phyloP scores from a whole-genome alignment of 1,140 invertebrate genomes.

The Meteorus sp. region DNA sequence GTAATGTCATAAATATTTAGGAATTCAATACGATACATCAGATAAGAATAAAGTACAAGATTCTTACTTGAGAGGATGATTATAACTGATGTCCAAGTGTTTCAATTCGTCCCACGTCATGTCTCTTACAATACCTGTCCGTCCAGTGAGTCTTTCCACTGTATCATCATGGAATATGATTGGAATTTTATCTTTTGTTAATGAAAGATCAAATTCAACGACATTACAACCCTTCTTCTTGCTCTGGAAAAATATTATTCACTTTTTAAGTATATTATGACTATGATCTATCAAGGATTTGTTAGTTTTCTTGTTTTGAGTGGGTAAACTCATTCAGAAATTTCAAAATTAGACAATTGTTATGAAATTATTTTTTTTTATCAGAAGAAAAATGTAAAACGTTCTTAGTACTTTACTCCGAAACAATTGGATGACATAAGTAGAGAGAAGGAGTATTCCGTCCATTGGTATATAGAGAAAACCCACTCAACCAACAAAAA shows the following conservation, averaged over 20 bases:
- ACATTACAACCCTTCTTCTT: slow-evolving; percentile 67
- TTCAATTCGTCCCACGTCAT: slow-evolving; percentile 68
- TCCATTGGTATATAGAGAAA: too few species aligned
- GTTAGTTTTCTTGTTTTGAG: too few species aligned
- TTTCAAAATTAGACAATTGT: neutral
- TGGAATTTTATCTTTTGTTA: slow-evolving; percentile 73
- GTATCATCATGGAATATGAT: slow-evolving; percentile 76
- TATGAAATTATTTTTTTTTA: neutral
- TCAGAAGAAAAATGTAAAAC: too few species aligned
- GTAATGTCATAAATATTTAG: slow-evolving; percentile 23
- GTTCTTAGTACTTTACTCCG: too few species aligned
- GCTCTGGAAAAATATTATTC: slow-evolving; percentile 58
- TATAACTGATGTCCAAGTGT: slow-evolving; percentile 65
- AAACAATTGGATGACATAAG: too few species aligned
- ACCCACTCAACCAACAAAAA: too few species aligned
- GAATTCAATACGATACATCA: neutral
- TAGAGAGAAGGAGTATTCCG: too few species aligned
- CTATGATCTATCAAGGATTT: slow-evolving; percentile 11
- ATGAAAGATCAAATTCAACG: slow-evolving; percentile 76
- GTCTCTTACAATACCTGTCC: slow-evolving; percentile 59
- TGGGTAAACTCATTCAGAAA: slow-evolving; percentile 7
- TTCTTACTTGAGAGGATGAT: slow-evolving; percentile 66
- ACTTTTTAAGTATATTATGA: neutral
- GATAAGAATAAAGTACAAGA: too few species aligned
- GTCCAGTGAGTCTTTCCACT: slow-evolving; percentile 69